Evolutionary conservation across 2,797 vertebrate genomes (phyloP).

Genomic region (Oryzias sinensis): DNA sequence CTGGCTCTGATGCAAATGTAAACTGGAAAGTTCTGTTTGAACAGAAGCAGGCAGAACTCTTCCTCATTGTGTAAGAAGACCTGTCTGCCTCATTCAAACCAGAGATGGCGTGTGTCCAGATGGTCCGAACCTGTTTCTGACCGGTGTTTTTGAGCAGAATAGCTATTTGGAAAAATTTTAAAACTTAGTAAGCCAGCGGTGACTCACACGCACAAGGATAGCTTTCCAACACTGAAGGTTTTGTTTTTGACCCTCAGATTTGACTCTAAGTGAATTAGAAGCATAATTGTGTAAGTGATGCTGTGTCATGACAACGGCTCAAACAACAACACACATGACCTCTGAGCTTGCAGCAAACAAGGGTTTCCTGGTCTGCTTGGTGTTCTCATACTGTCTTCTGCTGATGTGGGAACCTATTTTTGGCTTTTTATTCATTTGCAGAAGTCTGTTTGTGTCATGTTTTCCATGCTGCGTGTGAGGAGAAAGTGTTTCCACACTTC

Average conservation of each 20-base stretch:
- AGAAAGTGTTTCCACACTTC: constrained; percentile 24
- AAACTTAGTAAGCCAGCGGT: not conserved
- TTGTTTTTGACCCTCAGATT: constrained; percentile 40
- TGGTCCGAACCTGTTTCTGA: not conserved
- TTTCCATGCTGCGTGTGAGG: constrained; percentile 49
- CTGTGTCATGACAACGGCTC: constrained; percentile 53
- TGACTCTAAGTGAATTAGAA: constrained; percentile 56
- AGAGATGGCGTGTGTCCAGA: not conserved
- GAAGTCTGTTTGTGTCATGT: constrained; percentile 37
- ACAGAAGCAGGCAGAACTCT: not conserved
- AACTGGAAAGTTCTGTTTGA: not conserved
- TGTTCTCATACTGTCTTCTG: constrained; percentile 28
- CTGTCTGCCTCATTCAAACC: not conserved
- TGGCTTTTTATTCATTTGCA: constrained; percentile 17
- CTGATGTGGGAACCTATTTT: constrained; percentile 41
- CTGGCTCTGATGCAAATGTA: not conserved
- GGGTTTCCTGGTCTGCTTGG: constrained; percentile 23
- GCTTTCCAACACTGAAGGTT: constrained; percentile 35
- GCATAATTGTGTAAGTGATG: constrained; percentile 59
- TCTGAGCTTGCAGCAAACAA: constrained; percentile 23
- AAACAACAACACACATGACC: constrained; percentile 52
- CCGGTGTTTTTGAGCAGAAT: not conserved
- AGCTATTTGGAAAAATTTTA: constrained; percentile 2
- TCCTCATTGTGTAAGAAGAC: not conserved
- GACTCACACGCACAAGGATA: constrained; percentile 1